Percentiles rank a stretch among this genome's conserved stretches.
phyloP scores from a whole-genome alignment of 2,113 vertebrate species.

The Bos indicus region DNA sequence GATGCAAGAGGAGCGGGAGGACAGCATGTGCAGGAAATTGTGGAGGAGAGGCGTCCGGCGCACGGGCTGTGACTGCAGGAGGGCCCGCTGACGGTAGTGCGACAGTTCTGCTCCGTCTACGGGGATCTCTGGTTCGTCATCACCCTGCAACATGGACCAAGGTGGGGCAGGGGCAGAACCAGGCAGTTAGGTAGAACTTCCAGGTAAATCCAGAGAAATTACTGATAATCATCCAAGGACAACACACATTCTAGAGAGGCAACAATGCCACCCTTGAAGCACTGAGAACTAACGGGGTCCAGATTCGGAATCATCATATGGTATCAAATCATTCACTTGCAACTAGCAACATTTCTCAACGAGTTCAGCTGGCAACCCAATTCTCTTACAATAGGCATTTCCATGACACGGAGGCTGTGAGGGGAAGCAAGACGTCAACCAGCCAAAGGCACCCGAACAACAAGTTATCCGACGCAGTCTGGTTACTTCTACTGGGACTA shows the following conservation, averaged over 20 bases:
- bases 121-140: conserved; percentile 96
- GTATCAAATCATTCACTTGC: conserved; percentile 16
- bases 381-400: neutral
- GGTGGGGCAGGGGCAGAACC: conserved; percentile 20
- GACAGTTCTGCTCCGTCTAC: conserved; percentile 97
- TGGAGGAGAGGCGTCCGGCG: conserved; percentile 97
- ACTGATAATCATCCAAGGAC: conserved; percentile 13
- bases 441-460: neutral
- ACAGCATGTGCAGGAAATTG: conserved; percentile 99
- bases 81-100: conserved; percentile 95
- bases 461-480: neutral
- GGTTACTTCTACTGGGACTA: neutral
- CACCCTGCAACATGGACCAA: conserved; percentile 82
- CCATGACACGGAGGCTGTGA: neutral
- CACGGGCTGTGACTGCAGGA: conserved; percentile 95
- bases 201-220: conserved; percentile 46
- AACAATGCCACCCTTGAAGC: neutral
- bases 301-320: neutral
- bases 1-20: conserved; percentile 93
- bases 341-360: conserved; percentile 11
- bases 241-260: neutral
- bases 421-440: conserved; percentile 3
- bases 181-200: conserved; percentile 35
- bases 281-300: conserved; percentile 25
- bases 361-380: conserved; percentile 13